A percentile compares a stretch with the other conserved stretches of the same genome.
These are phyloP conservation scores for Stylophora pistillata DNA, from an alignment of 64 coral and sea anemone genomes.

Conservation along the genomic window DNA sequence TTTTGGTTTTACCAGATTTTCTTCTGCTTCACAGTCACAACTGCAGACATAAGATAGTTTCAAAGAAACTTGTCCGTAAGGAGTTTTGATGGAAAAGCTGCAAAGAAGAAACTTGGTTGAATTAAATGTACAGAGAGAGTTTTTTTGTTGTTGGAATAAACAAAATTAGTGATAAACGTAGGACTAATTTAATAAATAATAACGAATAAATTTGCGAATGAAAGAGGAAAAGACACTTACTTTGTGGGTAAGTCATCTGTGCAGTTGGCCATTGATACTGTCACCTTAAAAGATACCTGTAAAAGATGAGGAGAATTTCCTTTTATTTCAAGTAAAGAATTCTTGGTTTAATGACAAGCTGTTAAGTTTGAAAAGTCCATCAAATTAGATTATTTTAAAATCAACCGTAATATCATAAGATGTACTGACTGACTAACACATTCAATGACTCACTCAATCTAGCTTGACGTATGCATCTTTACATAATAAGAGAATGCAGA, in stretches of 20 bases:
- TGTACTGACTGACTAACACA: neutral
- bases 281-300: slow-evolving; percentile 6
- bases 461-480: neutral
- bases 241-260: neutral
- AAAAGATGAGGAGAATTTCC: too few relatives aligned
- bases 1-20: neutral
- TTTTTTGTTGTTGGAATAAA: neutral
- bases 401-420: neutral
- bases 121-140: too few relatives aligned
- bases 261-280: neutral
- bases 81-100: slow-evolving; percentile 32
- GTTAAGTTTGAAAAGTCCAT: neutral
- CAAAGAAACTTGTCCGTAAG: slow-evolving; percentile 18
- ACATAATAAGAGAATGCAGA: neutral
- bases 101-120: neutral
- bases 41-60: slow-evolving; percentile 9
- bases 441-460: too few relatives aligned
- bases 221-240: neutral
- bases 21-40: slow-evolving; percentile 3
- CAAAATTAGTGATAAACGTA: too few relatives aligned
- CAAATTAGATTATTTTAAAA: neutral
- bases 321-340: too few relatives aligned
- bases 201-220: too few relatives aligned
- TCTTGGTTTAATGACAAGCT: too few relatives aligned
- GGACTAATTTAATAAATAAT: too few relatives aligned